Base-by-base conservation (phyloP, 2,888 invertebrate genomes). In the Aporophyla nigra region DNA sequence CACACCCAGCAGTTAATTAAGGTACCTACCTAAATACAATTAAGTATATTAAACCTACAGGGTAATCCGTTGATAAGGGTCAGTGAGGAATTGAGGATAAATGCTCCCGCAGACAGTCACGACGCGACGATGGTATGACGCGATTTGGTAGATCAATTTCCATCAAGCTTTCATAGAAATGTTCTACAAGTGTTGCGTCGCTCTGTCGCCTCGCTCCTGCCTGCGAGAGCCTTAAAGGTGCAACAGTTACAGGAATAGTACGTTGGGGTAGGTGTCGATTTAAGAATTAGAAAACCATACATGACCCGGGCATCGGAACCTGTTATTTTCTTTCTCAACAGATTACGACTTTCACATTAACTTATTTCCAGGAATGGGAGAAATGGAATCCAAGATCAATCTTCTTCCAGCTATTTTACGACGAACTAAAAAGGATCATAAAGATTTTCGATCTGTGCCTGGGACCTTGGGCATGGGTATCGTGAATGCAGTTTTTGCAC, bases 391-490 rank as follows among this genome's bases (percentile, higher is more conserved):
- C 14, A 21, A 53, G 21, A 5, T 16, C 21, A 40, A 43, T 40
- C 10, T 40, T 53, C 24, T 24, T 27, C 40, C 16, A 43, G 21
- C 10, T 43, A 12, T 43, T 68, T 43, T 43, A 54, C 21, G 16
- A 7, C 46, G 54, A 46, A 46, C 9, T 46, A 54, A 70, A 27
- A 62, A 12, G 19, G 33, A 33, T 10, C 33, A 61, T 69, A 46
- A 59, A 61, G 16, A 46, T 14, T 46, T 61, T 46, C 24, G n/a
- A 69, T 46, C 69, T 46, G 58, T 12, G 24, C 14, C 58, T 69
- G 21, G 19, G 24, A 14, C 43, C 21, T 27, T 27, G 19, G 49
- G 21, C 27, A 27, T 27, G 58, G 27, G 19, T 6, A 27, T 27
- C 6, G 43, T 16, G 21, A 27, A 27, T 53, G 40, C 12, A 46